phyloP scores from a whole-genome alignment of 2,888 invertebrate species.

The Scaeva pyrastri region DNA sequence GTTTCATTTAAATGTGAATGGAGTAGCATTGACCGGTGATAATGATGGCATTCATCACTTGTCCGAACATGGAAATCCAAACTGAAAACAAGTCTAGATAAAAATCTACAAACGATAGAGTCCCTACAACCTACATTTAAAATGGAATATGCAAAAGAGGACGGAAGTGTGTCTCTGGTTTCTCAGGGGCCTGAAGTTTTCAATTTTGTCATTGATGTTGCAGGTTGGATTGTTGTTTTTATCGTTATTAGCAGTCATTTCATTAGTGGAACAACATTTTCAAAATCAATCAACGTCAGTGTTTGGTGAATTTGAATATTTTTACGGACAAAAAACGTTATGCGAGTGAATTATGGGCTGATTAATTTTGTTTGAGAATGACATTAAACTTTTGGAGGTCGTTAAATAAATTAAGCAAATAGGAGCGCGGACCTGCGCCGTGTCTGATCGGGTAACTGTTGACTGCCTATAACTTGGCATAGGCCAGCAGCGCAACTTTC shows the following conservation, averaged over 20 bases:
- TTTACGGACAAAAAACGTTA: too few relatives aligned
- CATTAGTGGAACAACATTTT: constrained; percentile 18
- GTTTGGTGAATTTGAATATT: constrained; percentile 24
- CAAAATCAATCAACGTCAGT: constrained; percentile 27
- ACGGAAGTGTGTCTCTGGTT: constrained; percentile 2
- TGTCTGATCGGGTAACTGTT: too few relatives aligned
- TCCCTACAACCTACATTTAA: too few relatives aligned
- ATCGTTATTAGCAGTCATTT: constrained; percentile 43
- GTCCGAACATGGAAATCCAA: constrained; percentile 45
- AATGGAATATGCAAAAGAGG: constrained; percentile 5
- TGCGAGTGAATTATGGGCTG: too few relatives aligned
- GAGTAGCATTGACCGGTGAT: constrained; percentile 39
- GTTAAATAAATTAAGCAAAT: too few relatives aligned
- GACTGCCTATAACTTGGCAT: too few relatives aligned
- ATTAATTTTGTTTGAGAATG: too few relatives aligned
- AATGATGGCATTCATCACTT: constrained; percentile 66
- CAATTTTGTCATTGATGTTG: constrained; percentile 12
- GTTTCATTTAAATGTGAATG: constrained; percentile 70
- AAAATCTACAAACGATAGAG: constrained; percentile 1
- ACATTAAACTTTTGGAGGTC: too few relatives aligned
- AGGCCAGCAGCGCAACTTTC: too few relatives aligned
- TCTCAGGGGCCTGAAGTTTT: background rate
- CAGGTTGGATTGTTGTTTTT: constrained; percentile 11
- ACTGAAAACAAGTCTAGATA: constrained; percentile 4
- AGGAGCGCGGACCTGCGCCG: too few relatives aligned